These are phyloP conservation scores for Ophthalmolycus amberensis DNA, from an alignment of 2,113 vertebrate species.

Conservation along the genomic window DNA sequence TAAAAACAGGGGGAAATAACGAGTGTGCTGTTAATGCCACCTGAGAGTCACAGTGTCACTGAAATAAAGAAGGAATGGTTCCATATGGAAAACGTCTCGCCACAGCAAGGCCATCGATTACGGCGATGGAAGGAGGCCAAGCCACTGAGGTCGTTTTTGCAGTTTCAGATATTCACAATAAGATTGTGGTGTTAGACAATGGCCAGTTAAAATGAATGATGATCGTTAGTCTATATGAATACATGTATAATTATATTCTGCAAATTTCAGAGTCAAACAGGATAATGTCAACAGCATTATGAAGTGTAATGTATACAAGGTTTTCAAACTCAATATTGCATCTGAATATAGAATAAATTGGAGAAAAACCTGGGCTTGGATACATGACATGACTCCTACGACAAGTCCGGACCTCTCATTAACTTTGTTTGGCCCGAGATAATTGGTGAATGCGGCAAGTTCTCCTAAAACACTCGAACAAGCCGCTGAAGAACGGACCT, in stretches of 20 bases:
- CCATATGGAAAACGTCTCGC: not conserved
- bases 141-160: not conserved
- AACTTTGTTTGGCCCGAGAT: no score
- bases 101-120: no score
- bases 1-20: not conserved
- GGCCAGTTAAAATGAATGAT: not conserved
- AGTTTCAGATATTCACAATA: not conserved
- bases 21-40: not conserved
- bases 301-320: no score
- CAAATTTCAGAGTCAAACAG: not conserved
- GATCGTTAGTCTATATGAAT: not conserved
- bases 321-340: no score
- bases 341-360: no score
- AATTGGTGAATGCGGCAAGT: not conserved
- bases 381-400: no score
- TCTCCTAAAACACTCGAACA: not conserved
- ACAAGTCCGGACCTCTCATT: no score
- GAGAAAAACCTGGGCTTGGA: no score
- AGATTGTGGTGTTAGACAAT: not conserved
- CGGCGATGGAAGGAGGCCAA: no score
- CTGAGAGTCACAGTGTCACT: not conserved
- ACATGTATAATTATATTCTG: not conserved
- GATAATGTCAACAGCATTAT: no score
- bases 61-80: not conserved
- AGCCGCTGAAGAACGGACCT: not conserved